phyloP scores from a whole-genome alignment of 1,140 invertebrate genomes.

The Anadara kagoshimensis region DNA sequence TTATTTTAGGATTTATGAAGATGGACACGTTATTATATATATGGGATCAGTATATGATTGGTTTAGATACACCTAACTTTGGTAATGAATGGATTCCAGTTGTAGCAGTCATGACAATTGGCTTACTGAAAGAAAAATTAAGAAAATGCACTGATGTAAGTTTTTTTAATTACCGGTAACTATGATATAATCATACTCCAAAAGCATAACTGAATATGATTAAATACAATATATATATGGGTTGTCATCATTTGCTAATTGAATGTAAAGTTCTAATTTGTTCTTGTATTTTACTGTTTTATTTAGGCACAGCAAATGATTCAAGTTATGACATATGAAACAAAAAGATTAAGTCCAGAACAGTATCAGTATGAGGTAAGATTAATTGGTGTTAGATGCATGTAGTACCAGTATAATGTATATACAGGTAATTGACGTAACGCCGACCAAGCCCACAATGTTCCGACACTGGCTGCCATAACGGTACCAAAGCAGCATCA shows the following conservation, averaged over 20 bases:
- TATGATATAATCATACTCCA: too few relatives aligned
- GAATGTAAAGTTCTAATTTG: background rate
- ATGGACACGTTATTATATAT: constrained; percentile 67
- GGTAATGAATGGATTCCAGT: constrained; percentile 66
- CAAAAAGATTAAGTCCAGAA: constrained; percentile 53
- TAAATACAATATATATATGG: too few relatives aligned
- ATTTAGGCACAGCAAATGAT: constrained; percentile 62
- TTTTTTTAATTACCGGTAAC: background rate
- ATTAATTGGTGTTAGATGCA: background rate
- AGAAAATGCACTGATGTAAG: constrained; percentile 62
- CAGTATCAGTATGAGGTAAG: constrained; percentile 70
- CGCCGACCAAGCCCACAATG: too few relatives aligned
- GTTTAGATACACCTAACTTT: constrained; percentile 67
- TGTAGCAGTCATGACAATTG: constrained; percentile 62
- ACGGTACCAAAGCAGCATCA: too few relatives aligned
- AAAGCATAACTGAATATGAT: too few relatives aligned
- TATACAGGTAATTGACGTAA: too few relatives aligned
- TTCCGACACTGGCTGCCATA: too few relatives aligned
- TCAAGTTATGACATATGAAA: constrained; percentile 57
- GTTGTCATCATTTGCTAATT: background rate
- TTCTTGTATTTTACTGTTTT: constrained; percentile 8
- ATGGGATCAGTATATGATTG: constrained; percentile 73
- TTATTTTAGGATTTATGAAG: constrained; percentile 63
- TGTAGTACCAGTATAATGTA: too few relatives aligned
- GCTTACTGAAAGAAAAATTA: constrained; percentile 64